Evolutionary conservation across 2,888 invertebrate species (phyloP).

Genomic region (Nasonovia ribisnigri): DNA sequence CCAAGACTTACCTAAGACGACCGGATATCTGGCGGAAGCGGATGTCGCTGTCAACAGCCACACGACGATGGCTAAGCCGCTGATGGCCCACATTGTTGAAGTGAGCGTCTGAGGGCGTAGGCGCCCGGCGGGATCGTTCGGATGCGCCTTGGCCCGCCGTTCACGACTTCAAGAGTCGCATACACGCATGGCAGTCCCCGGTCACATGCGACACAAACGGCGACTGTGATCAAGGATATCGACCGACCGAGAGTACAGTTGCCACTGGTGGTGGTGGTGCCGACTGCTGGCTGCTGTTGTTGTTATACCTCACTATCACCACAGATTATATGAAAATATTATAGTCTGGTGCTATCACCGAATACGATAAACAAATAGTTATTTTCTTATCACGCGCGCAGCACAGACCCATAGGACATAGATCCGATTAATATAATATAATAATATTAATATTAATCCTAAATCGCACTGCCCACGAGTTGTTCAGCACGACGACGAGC

Average conservation of each 20-base stretch:
- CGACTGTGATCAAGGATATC: neutral
- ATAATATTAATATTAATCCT: too few species aligned
- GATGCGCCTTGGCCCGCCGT: neutral
- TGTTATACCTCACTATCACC: neutral
- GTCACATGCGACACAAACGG: neutral
- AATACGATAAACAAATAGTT: neutral
- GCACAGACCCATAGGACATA: neutral
- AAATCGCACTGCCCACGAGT: neutral
- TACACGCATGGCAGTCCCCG: neutral
- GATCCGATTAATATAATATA: neutral
- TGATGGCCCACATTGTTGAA: neutral
- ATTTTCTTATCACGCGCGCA: neutral
- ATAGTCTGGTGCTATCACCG: too few species aligned
- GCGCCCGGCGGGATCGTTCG: neutral
- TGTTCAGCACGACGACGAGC: neutral
- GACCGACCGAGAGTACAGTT: neutral
- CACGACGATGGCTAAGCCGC: neutral
- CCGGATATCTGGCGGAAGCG: constrained; percentile 13
- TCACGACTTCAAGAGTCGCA: neutral
- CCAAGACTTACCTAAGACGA: constrained; percentile 47
- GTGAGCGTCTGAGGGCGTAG: neutral
- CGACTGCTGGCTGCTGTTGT: too few species aligned
- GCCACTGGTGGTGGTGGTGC: neutral
- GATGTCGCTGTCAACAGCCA: neutral
- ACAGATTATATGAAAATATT: too few species aligned